Evolutionary conservation across 1,140 invertebrate genomes (phyloP).

Genomic region (Gryon sp.): DNA sequence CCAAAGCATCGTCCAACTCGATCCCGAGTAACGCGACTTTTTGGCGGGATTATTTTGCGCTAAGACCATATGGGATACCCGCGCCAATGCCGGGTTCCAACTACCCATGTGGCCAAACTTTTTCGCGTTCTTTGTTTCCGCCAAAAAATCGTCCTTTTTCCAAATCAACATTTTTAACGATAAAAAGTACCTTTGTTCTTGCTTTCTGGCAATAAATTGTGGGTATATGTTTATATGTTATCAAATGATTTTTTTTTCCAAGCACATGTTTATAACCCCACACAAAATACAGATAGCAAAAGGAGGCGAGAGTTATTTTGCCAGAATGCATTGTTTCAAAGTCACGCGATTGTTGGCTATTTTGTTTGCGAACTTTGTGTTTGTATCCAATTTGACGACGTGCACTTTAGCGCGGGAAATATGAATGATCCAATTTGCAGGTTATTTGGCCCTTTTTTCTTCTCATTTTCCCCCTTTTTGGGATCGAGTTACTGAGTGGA

Average conservation of each 20-base stretch:
- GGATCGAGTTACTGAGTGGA: neutral
- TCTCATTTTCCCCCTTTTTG: neutral
- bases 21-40: neutral
- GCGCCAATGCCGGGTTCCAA: slow-evolving; percentile 73
- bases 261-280: slow-evolving; percentile 42
- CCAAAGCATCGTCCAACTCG: neutral
- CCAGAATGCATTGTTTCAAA: no score
- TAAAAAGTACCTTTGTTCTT: no score
- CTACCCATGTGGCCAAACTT: slow-evolving; percentile 77
- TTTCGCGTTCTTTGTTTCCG: no score
- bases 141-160: no score
- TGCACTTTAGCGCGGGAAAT: slow-evolving; percentile 2
- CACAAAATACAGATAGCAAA: neutral
- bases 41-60: slow-evolving; percentile 31
- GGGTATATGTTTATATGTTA: no score
- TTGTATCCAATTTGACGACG: neutral
- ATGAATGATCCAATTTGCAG: slow-evolving; percentile 9
- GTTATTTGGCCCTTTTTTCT: neutral
- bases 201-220: no score
- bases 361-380: neutral
- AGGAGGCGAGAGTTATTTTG: no score
- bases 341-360: neutral
- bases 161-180: no score
- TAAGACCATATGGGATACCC: slow-evolving; percentile 76
- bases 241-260: no score